Base-by-base conservation (phyloP, 2,797 vertebrate species). In the Hydrophis major region DNA sequence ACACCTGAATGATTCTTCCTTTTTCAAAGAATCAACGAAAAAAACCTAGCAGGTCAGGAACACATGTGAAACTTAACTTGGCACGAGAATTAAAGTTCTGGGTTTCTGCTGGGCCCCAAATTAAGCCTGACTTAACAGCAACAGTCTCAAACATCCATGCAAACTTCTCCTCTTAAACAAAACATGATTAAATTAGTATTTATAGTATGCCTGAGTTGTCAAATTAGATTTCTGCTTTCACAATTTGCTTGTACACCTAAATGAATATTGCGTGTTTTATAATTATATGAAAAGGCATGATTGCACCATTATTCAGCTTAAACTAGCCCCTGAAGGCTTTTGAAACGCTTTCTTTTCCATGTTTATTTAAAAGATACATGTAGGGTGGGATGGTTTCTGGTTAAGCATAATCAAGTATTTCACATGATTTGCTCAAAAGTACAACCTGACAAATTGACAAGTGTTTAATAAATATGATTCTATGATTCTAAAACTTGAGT, bases 171-270 rank as follows among this genome's bases (percentile, higher is more conserved):
- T 8, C n/a, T 90, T 57, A 28, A 63, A 50, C 57, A 57, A 93
- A 25, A 59, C 20, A 16, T 13, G 63, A 37, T 37, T 25, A 87
- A 90, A 69, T 86, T 37, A 57, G 87, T 90, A 50, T 87, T 90
- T 50, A 89, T 89, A 53, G 86, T 59, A 87, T 66, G 92, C 78
- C 90, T 50, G 89, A 90, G 4, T 59, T 90, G 83, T 87, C 90
- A 86, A 55, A 90, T 90, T 90, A 86, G 27, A 55, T 47, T 57
- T 47, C 63, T 66, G 57, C 59, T 87, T 87, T 59, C 53, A 69
- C 89, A 93, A 66, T 89, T 90, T 93, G 86, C 50, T 87, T 87
- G 32, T 69, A 87, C 11, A n/a, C n/a, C 59, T 32, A 69, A 89
- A 69, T 88, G 86, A 88, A 66, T 92, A 37, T 60, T 28, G 28